phyloP scores from a whole-genome alignment of 2,113 vertebrate genomes.

The Chascanopsetta lugubris region DNA sequence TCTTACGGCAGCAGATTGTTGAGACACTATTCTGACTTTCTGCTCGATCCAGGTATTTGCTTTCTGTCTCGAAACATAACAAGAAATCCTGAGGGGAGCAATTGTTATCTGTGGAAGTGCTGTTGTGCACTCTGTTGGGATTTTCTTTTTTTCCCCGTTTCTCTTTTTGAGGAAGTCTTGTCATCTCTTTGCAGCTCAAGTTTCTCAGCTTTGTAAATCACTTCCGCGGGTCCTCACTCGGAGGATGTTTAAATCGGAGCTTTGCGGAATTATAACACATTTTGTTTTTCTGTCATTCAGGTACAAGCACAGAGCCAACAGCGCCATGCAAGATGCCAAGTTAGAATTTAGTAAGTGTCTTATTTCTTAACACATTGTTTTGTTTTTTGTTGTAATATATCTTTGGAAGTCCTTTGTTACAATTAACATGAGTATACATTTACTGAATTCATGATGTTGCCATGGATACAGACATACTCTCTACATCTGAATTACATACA shows the following conservation, averaged over 20 bases:
- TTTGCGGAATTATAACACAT: background rate
- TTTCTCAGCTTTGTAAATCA: constrained; percentile 19
- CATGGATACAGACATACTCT: background rate
- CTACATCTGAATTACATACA: background rate
- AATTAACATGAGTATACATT: constrained; percentile 5
- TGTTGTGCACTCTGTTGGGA: constrained; percentile 5
- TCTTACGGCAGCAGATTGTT: constrained; percentile 19
- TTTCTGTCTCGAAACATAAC: constrained; percentile 19
- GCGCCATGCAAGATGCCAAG: constrained; percentile 74
- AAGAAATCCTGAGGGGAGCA: constrained; percentile 21
- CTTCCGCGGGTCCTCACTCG: background rate
- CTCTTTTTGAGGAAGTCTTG: constrained; percentile 10
- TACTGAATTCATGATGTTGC: constrained; percentile 1
- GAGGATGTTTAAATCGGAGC: background rate
- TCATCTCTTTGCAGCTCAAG: constrained; percentile 1
- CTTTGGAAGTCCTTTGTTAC: constrained; percentile 6
- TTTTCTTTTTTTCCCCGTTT: too few species aligned
- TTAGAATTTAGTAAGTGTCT: constrained; percentile 81
- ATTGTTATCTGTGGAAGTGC: constrained; percentile 9
- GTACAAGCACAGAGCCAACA: constrained; percentile 74
- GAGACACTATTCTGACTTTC: background rate
- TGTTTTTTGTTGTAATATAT: background rate
- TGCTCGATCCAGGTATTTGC: constrained; percentile 12
- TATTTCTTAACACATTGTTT: too few species aligned
- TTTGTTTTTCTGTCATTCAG: constrained; percentile 56